A percentile compares a stretch with the other conserved stretches of the same genome.
These are phyloP conservation scores for Morphnarchus princeps DNA, from an alignment of 2,113 vertebrate genomes.

Conservation along the genomic window DNA sequence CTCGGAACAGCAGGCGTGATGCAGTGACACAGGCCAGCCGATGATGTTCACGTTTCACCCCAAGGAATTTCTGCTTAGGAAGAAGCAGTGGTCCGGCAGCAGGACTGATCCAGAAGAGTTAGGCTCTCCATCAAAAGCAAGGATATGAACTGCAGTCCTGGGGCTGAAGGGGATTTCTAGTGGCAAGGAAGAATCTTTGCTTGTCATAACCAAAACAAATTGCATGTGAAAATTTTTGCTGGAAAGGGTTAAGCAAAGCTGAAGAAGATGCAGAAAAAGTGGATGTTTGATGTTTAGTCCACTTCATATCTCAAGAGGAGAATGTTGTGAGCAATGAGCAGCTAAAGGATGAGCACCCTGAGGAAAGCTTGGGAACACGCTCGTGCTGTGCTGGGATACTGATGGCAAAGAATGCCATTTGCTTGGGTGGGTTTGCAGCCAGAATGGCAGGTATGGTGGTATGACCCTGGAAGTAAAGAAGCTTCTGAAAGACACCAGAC, in stretches of 20 bases:
- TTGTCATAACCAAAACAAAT: background rate
- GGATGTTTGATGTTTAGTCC: background rate
- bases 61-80: too few relatives aligned
- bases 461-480: background rate
- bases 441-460: background rate
- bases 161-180: too few relatives aligned
- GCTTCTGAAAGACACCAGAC: background rate
- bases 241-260: background rate
- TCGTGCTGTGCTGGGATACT: accelerated
- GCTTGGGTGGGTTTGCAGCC: background rate
- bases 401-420: background rate
- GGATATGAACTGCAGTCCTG: accelerated
- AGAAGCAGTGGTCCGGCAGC: background rate
- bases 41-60: background rate
- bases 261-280: background rate
- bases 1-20: background rate
- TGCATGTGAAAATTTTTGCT: accelerated
- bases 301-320: background rate
- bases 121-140: too few relatives aligned
- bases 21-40: too few relatives aligned
- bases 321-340: background rate
- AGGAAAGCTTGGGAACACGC: accelerated
- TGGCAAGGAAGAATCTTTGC: background rate
- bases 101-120: background rate
- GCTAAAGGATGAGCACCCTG: background rate